These are phyloP conservation scores for Drosophila watanabei DNA, from an alignment of 1,140 invertebrate genomes.

Conservation along the genomic window DNA sequence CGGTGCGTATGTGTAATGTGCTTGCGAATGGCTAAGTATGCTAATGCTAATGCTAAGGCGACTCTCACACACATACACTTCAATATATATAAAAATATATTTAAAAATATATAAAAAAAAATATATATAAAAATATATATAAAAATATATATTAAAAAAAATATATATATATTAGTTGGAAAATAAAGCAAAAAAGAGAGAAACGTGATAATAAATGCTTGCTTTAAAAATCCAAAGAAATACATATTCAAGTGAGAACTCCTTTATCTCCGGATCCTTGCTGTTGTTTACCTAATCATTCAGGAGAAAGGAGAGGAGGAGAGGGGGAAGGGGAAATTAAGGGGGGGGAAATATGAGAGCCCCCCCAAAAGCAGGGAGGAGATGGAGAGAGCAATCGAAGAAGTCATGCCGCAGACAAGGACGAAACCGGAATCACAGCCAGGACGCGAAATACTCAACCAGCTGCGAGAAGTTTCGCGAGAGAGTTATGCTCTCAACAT, in stretches of 20 bases:
- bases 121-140: neutral
- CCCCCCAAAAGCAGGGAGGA: too few species aligned
- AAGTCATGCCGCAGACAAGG: slow-evolving; percentile 37
- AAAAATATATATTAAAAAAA: too few species aligned
- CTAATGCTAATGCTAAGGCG: slow-evolving; percentile 67
- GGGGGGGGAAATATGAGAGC: too few species aligned
- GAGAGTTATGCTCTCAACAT: neutral
- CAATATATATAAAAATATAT: neutral
- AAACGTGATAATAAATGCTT: slow-evolving; percentile 7
- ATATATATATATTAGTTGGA: slow-evolving; percentile 1
- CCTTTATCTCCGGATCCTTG: too few species aligned
- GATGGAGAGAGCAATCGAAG: neutral
- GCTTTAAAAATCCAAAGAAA: slow-evolving; percentile 8
- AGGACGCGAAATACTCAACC: slow-evolving; percentile 8
- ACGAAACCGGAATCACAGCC: slow-evolving; percentile 39
- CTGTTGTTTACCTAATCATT: too few species aligned
- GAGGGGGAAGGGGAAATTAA: too few species aligned
- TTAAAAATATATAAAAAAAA: neutral
- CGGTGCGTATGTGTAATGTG: slow-evolving; percentile 79
- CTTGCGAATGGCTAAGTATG: slow-evolving; percentile 62
- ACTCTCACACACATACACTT: slow-evolving; percentile 1
- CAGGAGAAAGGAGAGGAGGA: neutral
- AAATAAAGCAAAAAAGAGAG: neutral
- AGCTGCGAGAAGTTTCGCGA: slow-evolving; percentile 28
- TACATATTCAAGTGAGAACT: too few species aligned